A percentile compares a stretch with the other conserved stretches of the same genome.
phyloP scores from a whole-genome alignment of 2,888 invertebrate species.

The Monochamus alternatus region DNA sequence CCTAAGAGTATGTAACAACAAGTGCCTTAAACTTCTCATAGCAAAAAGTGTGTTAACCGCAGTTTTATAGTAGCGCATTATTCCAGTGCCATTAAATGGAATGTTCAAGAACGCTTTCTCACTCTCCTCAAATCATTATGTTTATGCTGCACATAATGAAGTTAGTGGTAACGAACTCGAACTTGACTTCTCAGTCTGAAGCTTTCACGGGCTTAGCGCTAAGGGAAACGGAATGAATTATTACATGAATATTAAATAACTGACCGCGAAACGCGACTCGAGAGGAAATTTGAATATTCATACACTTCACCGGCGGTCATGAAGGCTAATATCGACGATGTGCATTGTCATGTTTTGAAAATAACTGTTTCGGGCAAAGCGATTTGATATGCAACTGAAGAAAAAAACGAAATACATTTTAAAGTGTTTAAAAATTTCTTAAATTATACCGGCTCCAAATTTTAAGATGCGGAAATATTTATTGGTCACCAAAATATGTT shows the following conservation, averaged over 20 bases:
- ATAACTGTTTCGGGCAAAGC: too few relatives aligned
- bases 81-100: constrained; percentile 27
- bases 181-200: constrained; percentile 42
- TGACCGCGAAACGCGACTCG: background rate
- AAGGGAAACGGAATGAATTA: constrained; percentile 31
- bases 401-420: too few relatives aligned
- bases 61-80: constrained; percentile 32
- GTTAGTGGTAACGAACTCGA: constrained; percentile 59
- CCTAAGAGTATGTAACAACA: too few relatives aligned
- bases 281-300: background rate
- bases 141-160: constrained; percentile 55
- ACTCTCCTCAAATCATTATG: constrained; percentile 47
- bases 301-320: background rate
- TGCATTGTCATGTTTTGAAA: too few relatives aligned
- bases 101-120: constrained; percentile 35
- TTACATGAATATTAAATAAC: constrained; percentile 22
- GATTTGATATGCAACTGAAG: too few relatives aligned
- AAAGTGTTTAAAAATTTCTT: too few relatives aligned
- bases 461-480: too few relatives aligned
- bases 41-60: background rate
- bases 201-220: constrained; percentile 22
- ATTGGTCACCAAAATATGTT: too few relatives aligned
- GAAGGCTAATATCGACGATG: background rate
- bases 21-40: too few relatives aligned
- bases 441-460: too few relatives aligned